These are phyloP conservation scores for Dione vanillae DNA, from an alignment of 2,888 invertebrate genomes.

Conservation along the genomic window DNA sequence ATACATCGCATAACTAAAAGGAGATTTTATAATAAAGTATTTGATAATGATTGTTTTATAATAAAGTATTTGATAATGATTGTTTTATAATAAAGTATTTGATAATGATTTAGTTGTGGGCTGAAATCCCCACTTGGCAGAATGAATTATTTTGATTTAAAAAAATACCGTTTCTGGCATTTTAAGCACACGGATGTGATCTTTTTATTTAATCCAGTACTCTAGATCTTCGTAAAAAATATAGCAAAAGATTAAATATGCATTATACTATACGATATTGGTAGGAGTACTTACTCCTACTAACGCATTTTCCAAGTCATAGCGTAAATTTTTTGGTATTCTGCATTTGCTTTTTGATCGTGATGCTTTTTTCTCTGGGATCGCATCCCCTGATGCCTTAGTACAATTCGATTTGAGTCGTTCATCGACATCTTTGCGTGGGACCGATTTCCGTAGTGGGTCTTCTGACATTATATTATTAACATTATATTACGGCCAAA, in stretches of 20 bases:
- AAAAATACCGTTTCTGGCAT: background rate
- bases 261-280: background rate
- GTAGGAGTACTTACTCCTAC: constrained; percentile 64
- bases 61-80: too few relatives aligned
- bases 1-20: constrained; percentile 76
- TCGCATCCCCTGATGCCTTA: constrained; percentile 42
- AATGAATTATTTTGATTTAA: background rate
- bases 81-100: too few relatives aligned
- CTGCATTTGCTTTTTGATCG: constrained; percentile 57
- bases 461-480: constrained; percentile 39
- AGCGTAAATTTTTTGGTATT: constrained; percentile 68
- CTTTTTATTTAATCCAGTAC: background rate
- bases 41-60: too few relatives aligned
- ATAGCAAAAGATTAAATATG: background rate
- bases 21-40: too few relatives aligned
- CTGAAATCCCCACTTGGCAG: too few relatives aligned
- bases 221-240: background rate
- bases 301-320: constrained; percentile 75
- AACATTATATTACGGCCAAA: constrained; percentile 24
- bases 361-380: constrained; percentile 43
- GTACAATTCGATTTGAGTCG: constrained; percentile 41
- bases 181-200: background rate
- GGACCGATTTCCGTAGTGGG: constrained; percentile 49
- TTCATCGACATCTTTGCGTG: constrained; percentile 45
- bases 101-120: too few relatives aligned